These are phyloP conservation scores for Oncopodura yosiiana DNA, from an alignment of 1,140 invertebrate genomes.

Conservation along the genomic window DNA sequence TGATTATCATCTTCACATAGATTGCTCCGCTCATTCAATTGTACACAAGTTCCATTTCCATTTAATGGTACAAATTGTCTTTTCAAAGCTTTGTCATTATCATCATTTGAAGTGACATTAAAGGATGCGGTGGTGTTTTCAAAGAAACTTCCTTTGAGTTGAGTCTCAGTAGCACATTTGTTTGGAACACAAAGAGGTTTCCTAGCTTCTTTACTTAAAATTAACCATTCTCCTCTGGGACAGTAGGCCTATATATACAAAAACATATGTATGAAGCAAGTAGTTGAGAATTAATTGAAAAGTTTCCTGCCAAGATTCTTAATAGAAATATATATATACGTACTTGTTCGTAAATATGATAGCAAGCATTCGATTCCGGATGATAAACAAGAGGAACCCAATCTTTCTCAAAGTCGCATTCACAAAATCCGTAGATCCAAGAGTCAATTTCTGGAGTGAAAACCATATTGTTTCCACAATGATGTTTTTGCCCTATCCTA, in stretches of 20 bases:
- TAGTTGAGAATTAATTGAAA: too few relatives aligned
- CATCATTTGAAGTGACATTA: neutral
- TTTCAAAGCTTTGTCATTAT: neutral
- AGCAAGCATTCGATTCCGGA: conserved; percentile 3
- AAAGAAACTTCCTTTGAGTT: neutral
- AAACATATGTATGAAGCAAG: neutral
- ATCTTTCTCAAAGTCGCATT: conserved; percentile 21
- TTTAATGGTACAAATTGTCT: conserved; percentile 13
- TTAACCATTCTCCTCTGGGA: conserved; percentile 12
- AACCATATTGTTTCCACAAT: conserved; percentile 21
- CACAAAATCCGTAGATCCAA: conserved; percentile 13
- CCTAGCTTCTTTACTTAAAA: conserved; percentile 6
- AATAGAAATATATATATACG: too few relatives aligned
- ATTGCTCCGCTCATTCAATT: neutral
- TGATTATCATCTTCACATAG: conserved; percentile 10
- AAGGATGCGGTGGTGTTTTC: neutral
- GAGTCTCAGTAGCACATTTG: neutral
- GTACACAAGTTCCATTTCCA: conserved; percentile 15
- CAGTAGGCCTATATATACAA: conserved; percentile 14
- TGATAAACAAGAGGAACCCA: conserved; percentile 5
- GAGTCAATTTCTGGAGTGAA: conserved; percentile 20
- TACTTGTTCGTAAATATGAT: conserved; percentile 16
- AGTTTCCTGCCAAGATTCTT: too few relatives aligned
- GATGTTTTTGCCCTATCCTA: conserved; percentile 3
- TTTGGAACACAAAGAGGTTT: conserved; percentile 8